These are phyloP conservation scores for Bembecia ichneumoniformis DNA, from an alignment of 2,888 invertebrate genomes.

Conservation along the genomic window DNA sequence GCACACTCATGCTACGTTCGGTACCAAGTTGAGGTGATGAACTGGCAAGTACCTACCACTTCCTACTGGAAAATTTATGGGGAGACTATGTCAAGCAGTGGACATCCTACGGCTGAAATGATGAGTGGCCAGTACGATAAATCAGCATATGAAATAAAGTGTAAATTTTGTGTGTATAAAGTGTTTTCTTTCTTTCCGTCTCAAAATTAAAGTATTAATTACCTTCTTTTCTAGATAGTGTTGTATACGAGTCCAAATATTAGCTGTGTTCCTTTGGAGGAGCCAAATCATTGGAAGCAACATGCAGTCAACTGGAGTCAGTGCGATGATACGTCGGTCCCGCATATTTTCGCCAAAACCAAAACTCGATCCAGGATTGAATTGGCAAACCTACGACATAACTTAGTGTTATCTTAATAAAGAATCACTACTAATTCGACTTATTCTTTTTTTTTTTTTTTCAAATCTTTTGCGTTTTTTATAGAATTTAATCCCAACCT, in stretches of 20 bases:
- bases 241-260: conserved; percentile 76
- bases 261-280: conserved; percentile 74
- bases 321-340: conserved; percentile 77
- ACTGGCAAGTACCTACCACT: too few relatives aligned
- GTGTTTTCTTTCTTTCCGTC: not conserved
- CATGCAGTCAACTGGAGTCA: conserved; percentile 76
- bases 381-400: conserved; percentile 65
- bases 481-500: conserved; percentile 23
- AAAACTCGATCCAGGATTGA: conserved; percentile 75
- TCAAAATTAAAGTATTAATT: not conserved
- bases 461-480: not conserved
- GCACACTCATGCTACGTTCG: too few relatives aligned
- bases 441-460: not conserved
- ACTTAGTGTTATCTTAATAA: too few relatives aligned
- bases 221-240: conserved; percentile 73
- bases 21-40: too few relatives aligned
- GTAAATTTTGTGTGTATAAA: not conserved
- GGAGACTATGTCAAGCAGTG: too few relatives aligned
- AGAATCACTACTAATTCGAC: too few relatives aligned
- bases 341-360: conserved; percentile 79
- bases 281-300: conserved; percentile 80
- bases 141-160: not conserved
- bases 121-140: not conserved
- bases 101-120: too few relatives aligned
- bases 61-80: too few relatives aligned